phyloP scores from a whole-genome alignment of 2,888 invertebrate genomes.

The Synergus japonicus region DNA sequence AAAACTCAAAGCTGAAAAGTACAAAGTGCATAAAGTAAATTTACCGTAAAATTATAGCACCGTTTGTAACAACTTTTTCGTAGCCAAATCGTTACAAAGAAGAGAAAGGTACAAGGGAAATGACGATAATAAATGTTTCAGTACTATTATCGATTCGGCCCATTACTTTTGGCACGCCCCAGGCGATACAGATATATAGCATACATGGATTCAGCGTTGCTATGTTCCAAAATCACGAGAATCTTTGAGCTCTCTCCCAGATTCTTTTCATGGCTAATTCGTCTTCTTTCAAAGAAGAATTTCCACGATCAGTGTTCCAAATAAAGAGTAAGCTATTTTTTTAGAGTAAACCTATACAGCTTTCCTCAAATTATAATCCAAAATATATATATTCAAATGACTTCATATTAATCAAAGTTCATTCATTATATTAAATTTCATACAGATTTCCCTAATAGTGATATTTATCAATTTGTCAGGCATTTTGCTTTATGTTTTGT shows the following conservation, averaged over 20 bases:
- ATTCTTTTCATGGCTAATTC: neutral
- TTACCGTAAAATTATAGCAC: neutral
- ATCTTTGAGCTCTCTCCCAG: conserved; percentile 16
- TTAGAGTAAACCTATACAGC: too few species aligned
- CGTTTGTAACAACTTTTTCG: conserved; percentile 7
- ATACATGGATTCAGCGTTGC: neutral
- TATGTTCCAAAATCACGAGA: neutral
- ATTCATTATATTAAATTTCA: too few species aligned
- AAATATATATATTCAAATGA: too few species aligned
- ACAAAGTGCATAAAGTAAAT: too few species aligned
- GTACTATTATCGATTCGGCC: neutral
- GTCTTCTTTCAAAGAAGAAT: neutral
- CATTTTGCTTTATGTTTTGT: neutral
- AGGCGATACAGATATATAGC: neutral
- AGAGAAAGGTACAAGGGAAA: neutral
- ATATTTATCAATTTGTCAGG: neutral
- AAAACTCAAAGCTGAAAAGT: too few species aligned
- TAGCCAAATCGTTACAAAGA: conserved; percentile 1
- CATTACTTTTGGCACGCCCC: neutral
- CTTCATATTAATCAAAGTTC: too few species aligned
- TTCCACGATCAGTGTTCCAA: neutral
- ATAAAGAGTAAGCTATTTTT: neutral
- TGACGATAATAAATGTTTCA: conserved; percentile 15
- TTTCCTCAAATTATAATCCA: too few species aligned
- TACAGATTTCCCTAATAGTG: neutral